These are phyloP conservation scores for Ormyrus rosae DNA, from an alignment of 2,888 invertebrate species.

Conservation along the genomic window DNA sequence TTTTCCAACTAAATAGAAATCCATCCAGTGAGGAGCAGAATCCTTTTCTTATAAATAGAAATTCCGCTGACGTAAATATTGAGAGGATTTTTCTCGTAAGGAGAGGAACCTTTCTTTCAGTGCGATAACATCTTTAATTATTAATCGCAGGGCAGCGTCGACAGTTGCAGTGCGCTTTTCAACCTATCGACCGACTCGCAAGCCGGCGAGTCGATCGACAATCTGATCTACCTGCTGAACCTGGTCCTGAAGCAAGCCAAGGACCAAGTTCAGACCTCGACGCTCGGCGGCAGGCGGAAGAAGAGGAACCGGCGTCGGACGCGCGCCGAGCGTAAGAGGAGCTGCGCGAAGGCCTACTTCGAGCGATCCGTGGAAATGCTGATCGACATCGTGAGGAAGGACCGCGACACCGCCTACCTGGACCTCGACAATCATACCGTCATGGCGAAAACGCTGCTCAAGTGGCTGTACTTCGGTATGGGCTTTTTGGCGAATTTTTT, in stretches of 20 bases:
- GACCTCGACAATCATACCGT: conserved; percentile 76
- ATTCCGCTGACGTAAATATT: too few relatives aligned
- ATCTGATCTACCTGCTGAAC: conserved; percentile 80
- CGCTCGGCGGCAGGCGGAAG: conserved; percentile 15
- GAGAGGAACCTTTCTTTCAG: too few relatives aligned
- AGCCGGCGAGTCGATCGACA: conserved; percentile 77
- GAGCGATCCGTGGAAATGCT: conserved; percentile 79
- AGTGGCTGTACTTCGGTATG: conserved; percentile 79
- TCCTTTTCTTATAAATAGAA: too few relatives aligned
- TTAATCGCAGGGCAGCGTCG: conserved; percentile 30
- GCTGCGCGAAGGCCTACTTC: conserved; percentile 71
- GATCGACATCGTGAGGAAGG: conserved; percentile 80
- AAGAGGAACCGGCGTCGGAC: conserved; percentile 49
- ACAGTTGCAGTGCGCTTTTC: conserved; percentile 58
- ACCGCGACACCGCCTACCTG: conserved; percentile 77
- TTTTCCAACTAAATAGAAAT: too few relatives aligned
- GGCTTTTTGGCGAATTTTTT: too few relatives aligned
- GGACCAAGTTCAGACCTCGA: conserved; percentile 73
- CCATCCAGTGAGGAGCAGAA: too few relatives aligned
- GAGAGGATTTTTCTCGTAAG: too few relatives aligned
- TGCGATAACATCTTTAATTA: too few relatives aligned
- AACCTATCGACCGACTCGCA: conserved; percentile 61
- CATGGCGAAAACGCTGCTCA: conserved; percentile 79
- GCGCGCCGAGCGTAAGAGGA: conserved; percentile 56
- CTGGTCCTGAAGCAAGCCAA: conserved; percentile 82